Evolutionary conservation across 1,140 invertebrate genomes (phyloP), one percentile per base, ranked within the genome.

Genomic region (Palaemon carinicauda): DNA sequence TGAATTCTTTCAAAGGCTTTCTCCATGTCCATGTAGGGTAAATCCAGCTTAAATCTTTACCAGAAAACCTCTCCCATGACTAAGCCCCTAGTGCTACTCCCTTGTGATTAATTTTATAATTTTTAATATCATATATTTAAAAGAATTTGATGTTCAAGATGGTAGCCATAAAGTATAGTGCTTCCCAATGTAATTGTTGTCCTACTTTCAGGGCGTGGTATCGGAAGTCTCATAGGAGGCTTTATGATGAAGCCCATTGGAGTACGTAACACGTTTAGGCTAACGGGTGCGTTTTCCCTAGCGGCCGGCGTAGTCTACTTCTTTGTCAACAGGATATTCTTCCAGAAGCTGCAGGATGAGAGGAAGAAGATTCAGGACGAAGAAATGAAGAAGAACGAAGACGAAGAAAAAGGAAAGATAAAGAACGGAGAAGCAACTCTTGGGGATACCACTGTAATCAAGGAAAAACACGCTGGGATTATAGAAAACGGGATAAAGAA

Each of bases 241-340:
- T 85, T 85, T 50, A 29, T 85, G 56, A 79, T 79, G 15, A 75
- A 56, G 17, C 82, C 82, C 12, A 1, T 85, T 0, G 82, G 82
- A 12, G 75, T 85, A 15, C 75, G 82, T 27, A 78, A 85, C 41
- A 78, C 75, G 21, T 85, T 85, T 74, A 79, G 82, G 75, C n/a
- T 85, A 14, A 85, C 79, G 82, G 82, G 52, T 17, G 15, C 69
- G 2, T 3, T 85, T 7, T 85, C 74, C 60, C 74, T 17, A 33
- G 75, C 79, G 56, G 71, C 75, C 60, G 60, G 82, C 56, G 15
- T 79, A 21, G 9, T 51, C 5, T 85, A 85, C 75, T 85, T 79
- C 82, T n/a, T 85, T 54, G 33, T 85, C 82, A 85, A 85, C 56
- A 74, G 21, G 4, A 1, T 78, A 4, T 85, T 65, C 82, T 85